Evolutionary conservation across 2,888 invertebrate species (phyloP).

Genomic region (Atethmia centrago): DNA sequence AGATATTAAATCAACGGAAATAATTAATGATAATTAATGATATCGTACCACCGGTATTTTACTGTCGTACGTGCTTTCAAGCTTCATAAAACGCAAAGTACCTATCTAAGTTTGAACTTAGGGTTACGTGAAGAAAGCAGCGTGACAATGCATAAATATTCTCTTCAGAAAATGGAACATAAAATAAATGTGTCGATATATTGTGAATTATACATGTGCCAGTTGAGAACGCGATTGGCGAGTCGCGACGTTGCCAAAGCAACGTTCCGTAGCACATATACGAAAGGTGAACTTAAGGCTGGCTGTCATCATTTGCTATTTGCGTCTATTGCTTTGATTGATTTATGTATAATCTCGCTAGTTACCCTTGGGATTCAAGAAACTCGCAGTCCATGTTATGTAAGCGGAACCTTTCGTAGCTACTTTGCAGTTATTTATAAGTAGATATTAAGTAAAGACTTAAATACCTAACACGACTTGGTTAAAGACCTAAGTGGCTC

Average conservation of each 20-base stretch:
- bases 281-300: conserved; percentile 29
- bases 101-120: conserved; percentile 1
- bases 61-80: conserved; percentile 22
- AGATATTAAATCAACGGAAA: conserved; percentile 24
- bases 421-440: conserved; percentile 3
- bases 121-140: conserved; percentile 18
- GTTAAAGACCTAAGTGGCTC: conserved; percentile 30
- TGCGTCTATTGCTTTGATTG: conserved; percentile 21
- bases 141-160: conserved; percentile 42
- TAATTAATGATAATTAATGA: conserved; percentile 20
- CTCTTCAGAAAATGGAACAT: conserved; percentile 29
- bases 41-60: conserved; percentile 24
- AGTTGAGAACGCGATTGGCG: conserved; percentile 30
- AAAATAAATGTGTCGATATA: conserved; percentile 54
- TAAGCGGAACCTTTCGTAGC: neutral
- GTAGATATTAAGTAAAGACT: conserved; percentile 13
- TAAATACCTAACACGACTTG: conserved; percentile 20
- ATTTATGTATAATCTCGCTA: conserved; percentile 10
- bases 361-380: neutral
- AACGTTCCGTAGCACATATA: conserved; percentile 19
- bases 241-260: conserved; percentile 41
- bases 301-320: conserved; percentile 34
- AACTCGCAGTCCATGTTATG: neutral
- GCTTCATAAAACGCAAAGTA: conserved; percentile 29
- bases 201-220: conserved; percentile 56